A percentile compares a stretch with the other conserved stretches of the same genome.
Conservation (phyloP, 2,113 vertebrate species). For the Dipodomys merriami region DNA sequence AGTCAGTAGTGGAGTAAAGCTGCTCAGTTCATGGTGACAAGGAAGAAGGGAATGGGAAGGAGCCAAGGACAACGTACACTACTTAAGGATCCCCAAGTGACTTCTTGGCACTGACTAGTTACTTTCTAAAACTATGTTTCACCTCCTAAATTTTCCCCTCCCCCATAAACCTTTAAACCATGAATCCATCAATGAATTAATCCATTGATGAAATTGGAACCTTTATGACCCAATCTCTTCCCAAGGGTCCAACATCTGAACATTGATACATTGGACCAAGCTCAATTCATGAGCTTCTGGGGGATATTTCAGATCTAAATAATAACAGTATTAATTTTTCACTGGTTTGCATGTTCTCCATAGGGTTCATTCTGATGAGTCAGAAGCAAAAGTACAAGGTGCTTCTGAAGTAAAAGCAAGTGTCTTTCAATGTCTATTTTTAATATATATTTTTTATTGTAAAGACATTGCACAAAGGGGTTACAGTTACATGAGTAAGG, state of each 20-base stretch:
- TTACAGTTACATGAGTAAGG: too few species aligned
- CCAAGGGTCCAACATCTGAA: neutral
- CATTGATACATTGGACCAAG: neutral
- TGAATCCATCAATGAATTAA: too few species aligned
- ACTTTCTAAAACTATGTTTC: too few species aligned
- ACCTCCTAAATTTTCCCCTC: too few species aligned
- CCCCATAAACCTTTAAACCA: too few species aligned
- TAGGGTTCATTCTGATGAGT: constrained; percentile 21
- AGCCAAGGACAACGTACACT: neutral
- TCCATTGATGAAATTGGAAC: too few species aligned
- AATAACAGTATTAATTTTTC: constrained; percentile 15
- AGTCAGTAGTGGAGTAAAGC: neutral
- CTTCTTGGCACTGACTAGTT: neutral
- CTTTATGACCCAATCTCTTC: too few species aligned
- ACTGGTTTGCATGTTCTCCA: neutral
- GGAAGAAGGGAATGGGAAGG: neutral
- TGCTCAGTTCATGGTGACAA: neutral
- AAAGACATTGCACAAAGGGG: too few species aligned
- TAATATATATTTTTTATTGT: too few species aligned
- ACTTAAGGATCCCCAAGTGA: neutral
- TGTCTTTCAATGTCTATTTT: neutral
- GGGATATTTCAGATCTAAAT: neutral
- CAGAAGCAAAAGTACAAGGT: too few species aligned
- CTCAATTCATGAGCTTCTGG: neutral
- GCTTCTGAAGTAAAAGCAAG: constrained; percentile 25